These are phyloP conservation scores for Trisateles emortualis DNA, from an alignment of 2,888 invertebrate species.

Conservation along the genomic window DNA sequence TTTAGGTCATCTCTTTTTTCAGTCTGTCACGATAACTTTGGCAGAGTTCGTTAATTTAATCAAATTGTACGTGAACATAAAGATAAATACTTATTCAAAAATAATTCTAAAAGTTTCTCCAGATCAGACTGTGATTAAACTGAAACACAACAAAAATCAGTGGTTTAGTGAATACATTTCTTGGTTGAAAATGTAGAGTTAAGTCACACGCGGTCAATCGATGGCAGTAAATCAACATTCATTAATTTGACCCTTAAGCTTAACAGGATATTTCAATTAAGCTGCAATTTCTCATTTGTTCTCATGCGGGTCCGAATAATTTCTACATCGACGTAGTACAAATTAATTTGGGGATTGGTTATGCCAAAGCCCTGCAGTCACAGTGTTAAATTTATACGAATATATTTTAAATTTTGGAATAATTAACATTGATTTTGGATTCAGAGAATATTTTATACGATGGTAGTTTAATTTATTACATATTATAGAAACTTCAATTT, in stretches of 20 bases:
- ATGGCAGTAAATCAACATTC: slow-evolving; percentile 47
- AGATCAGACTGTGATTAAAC: too few species aligned
- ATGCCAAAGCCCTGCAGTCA: not conserved
- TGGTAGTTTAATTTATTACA: not conserved
- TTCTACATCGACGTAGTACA: slow-evolving; percentile 16
- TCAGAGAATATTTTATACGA: not conserved
- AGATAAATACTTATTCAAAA: too few species aligned
- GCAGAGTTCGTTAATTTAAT: too few species aligned
- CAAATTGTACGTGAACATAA: too few species aligned
- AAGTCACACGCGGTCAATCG: slow-evolving; percentile 20
- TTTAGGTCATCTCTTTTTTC: too few species aligned
- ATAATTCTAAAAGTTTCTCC: too few species aligned
- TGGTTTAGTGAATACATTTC: too few species aligned
- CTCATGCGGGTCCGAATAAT: slow-evolving; percentile 51
- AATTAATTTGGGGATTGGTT: slow-evolving; percentile 28
- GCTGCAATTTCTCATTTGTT: slow-evolving; percentile 47
- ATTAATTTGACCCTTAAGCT: slow-evolving; percentile 44
- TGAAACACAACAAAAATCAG: not conserved
- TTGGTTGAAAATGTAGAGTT: slow-evolving; percentile 4
- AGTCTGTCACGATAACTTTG: too few species aligned
- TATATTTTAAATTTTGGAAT: not conserved
- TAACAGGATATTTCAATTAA: slow-evolving; percentile 62
- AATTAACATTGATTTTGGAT: slow-evolving; percentile 10
- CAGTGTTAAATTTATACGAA: slow-evolving; percentile 19
- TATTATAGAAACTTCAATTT: too few species aligned